Conservation (phyloP, 1,140 invertebrate species). For the honey bee (Apis mellifera) region DNA sequence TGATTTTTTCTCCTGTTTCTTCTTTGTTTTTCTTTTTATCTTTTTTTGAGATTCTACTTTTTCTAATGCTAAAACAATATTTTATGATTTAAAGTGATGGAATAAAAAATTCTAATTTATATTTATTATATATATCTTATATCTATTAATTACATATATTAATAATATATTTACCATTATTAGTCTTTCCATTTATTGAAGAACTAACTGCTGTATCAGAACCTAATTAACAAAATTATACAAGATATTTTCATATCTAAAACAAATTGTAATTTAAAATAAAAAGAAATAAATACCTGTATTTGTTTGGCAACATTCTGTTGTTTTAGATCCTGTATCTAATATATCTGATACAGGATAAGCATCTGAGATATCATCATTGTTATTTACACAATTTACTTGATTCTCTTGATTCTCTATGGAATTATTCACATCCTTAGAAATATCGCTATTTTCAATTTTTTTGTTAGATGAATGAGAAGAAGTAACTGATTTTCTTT, state of each 20-base stretch:
- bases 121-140: background rate
- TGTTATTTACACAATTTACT: constrained; percentile 68
- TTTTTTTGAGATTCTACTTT: constrained; percentile 67
- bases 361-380: constrained; percentile 60
- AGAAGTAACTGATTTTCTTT: constrained; percentile 60
- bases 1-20: constrained; percentile 63
- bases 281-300: constrained; percentile 15
- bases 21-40: constrained; percentile 63
- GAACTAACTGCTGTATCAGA: background rate
- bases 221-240: constrained; percentile 42
- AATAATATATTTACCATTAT: constrained; percentile 38
- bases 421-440: constrained; percentile 57
- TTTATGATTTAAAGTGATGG: background rate
- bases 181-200: constrained; percentile 38
- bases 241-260: background rate
- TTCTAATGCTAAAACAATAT: constrained; percentile 34
- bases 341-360: constrained; percentile 14
- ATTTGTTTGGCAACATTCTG: constrained; percentile 39
- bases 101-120: background rate
- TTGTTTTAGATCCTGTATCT: constrained; percentile 48
- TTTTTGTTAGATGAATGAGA: constrained; percentile 63
- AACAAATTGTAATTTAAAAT: too few relatives aligned
- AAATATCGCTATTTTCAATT: constrained; percentile 52
- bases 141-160: background rate
- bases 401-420: constrained; percentile 80